Conservation (phyloP, 2,797 vertebrate species). For the Erethizon dorsatum region DNA sequence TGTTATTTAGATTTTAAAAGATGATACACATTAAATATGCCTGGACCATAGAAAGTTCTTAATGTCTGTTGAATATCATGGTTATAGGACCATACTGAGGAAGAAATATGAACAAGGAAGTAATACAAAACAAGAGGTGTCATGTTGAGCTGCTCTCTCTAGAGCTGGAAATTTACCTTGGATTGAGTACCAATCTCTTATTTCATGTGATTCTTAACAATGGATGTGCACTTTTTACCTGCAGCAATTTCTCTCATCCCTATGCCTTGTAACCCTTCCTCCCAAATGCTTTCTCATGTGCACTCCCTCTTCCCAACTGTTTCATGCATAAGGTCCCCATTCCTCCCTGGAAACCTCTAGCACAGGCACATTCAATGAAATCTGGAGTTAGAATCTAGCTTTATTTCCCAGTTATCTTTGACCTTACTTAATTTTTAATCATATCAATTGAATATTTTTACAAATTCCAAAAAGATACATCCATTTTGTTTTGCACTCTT, state of each 20-base stretch:
- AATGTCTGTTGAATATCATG: not conserved
- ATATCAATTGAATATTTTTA: not conserved
- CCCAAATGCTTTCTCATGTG: not conserved
- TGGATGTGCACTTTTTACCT: not conserved
- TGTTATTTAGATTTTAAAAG: not conserved
- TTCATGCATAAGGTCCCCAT: not conserved
- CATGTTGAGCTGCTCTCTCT: not conserved
- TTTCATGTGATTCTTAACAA: not conserved
- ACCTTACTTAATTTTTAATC: not conserved
- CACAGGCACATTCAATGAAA: not conserved
- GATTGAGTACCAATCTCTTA: not conserved
- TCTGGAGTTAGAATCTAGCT: conserved; percentile 36
- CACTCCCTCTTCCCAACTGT: not conserved
- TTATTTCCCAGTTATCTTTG: not conserved
- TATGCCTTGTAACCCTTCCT: not conserved
- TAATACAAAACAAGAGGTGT: not conserved
- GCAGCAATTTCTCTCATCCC: not conserved
- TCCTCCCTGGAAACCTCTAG: not conserved
- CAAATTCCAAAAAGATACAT: not conserved
- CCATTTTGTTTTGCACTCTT: not conserved
- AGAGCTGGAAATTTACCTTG: not conserved
- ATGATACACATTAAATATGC: not conserved
- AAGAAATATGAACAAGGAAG: not conserved
- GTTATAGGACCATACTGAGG: not conserved
- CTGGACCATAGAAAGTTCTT: not conserved